These are phyloP conservation scores for Calephelis perditalis DNA, from an alignment of 2,888 invertebrate species.

Conservation along the genomic window DNA sequence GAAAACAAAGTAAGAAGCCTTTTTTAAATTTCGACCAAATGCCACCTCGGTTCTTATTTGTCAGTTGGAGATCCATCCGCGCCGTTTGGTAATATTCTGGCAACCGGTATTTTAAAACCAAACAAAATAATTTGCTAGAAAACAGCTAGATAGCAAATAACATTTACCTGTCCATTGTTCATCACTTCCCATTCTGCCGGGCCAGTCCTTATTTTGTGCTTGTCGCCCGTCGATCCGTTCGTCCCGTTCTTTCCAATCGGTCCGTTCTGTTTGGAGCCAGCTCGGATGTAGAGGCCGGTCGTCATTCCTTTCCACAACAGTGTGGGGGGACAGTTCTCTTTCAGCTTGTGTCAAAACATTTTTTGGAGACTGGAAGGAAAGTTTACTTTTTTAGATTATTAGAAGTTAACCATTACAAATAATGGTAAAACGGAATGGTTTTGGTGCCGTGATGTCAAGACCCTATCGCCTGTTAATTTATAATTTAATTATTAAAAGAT, in stretches of 20 bases:
- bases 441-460: no score
- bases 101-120: no score
- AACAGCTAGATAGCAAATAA: background rate
- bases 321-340: conserved; percentile 63
- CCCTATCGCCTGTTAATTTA: no score
- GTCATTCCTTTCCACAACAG: conserved; percentile 34
- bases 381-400: no score
- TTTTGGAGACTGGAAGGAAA: background rate
- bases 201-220: background rate
- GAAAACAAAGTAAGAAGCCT: no score
- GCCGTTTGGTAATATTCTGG: no score
- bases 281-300: background rate
- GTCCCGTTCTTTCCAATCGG: background rate
- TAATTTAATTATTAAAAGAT: no score
- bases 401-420: no score
- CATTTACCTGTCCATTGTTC: background rate
- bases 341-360: conserved; percentile 53
- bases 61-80: no score
- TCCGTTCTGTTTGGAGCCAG: background rate
- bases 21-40: no score
- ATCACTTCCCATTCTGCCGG: background rate
- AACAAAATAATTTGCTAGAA: background rate
- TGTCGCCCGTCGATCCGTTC: background rate
- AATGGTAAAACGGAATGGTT: no score
- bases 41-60: no score